phyloP scores from a whole-genome alignment of 2,888 invertebrate species.

The Orthosia incerta region DNA sequence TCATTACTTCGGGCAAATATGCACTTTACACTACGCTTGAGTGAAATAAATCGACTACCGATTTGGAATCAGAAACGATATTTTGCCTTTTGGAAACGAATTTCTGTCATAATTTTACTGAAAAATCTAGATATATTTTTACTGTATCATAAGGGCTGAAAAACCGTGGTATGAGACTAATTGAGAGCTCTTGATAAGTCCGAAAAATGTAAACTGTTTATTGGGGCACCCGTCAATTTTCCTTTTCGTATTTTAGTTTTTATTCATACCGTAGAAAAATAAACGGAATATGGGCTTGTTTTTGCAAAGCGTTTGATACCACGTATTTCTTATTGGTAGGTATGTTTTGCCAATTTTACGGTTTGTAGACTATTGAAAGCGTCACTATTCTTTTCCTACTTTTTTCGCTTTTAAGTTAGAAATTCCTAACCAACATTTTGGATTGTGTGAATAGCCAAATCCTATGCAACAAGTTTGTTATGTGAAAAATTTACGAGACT shows the following conservation, averaged over 20 bases:
- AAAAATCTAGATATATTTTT: background rate
- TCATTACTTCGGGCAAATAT: conserved; percentile 42
- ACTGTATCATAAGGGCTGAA: background rate
- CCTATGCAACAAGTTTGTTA: background rate
- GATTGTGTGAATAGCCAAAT: background rate
- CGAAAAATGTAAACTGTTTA: conserved; percentile 15
- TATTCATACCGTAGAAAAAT: conserved; percentile 3
- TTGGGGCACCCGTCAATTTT: background rate
- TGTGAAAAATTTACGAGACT: background rate
- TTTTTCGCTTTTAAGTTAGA: background rate
- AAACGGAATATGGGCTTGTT: background rate
- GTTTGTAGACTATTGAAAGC: conserved; percentile 14
- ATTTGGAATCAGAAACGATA: conserved; percentile 29
- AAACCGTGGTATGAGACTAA: background rate
- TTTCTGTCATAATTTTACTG: conserved; percentile 5
- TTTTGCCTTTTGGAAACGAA: conserved; percentile 14
- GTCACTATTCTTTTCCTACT: background rate
- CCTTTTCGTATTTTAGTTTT: background rate
- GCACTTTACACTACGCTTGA: conserved; percentile 20
- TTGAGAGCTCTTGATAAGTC: conserved; percentile 8
- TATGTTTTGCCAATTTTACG: conserved; percentile 3
- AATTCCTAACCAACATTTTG: background rate
- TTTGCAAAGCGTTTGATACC: conserved; percentile 11
- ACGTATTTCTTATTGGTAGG: background rate
- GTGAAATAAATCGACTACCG: conserved; percentile 11